A percentile compares a stretch with the other conserved stretches of the same genome.
Evolutionary conservation across 2,888 invertebrate species (phyloP).

Genomic region (Microchrysa polita): DNA sequence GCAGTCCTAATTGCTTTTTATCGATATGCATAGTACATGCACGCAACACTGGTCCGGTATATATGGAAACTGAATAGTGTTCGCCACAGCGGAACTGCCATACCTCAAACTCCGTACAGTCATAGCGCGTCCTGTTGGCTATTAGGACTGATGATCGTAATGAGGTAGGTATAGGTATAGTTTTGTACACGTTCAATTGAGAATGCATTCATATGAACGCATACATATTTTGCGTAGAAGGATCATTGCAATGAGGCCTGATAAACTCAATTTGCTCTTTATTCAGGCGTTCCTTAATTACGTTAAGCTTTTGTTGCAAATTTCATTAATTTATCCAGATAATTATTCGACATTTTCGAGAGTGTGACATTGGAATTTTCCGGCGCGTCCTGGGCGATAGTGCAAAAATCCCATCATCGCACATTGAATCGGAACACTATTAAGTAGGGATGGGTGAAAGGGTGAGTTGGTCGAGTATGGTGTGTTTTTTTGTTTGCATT

Average conservation of each 20-base stretch:
- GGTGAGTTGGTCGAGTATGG: too few species aligned
- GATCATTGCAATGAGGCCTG: conserved; percentile 5
- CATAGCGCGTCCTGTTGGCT: conserved; percentile 1
- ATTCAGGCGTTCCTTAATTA: conserved; percentile 30
- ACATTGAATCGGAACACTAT: neutral
- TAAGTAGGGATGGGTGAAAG: too few species aligned
- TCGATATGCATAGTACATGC: neutral
- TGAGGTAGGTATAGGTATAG: neutral
- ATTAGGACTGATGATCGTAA: neutral
- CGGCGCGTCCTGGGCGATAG: neutral
- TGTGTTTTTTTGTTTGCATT: conserved; percentile 10
- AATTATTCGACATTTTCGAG: conserved; percentile 26
- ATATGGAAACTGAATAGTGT: neutral
- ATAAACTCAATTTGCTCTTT: conserved; percentile 34
- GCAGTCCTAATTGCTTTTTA: conserved; percentile 38
- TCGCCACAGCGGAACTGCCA: neutral
- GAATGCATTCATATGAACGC: neutral
- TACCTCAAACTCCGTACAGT: neutral
- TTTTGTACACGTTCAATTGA: too few species aligned
- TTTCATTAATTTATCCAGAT: conserved; percentile 36
- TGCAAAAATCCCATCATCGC: neutral
- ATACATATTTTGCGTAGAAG: neutral
- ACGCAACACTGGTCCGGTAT: neutral
- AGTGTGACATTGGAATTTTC: neutral
- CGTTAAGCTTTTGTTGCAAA: conserved; percentile 31